These are phyloP conservation scores for Seira ritae DNA, from an alignment of 2,888 invertebrate genomes.

Conservation along the genomic window DNA sequence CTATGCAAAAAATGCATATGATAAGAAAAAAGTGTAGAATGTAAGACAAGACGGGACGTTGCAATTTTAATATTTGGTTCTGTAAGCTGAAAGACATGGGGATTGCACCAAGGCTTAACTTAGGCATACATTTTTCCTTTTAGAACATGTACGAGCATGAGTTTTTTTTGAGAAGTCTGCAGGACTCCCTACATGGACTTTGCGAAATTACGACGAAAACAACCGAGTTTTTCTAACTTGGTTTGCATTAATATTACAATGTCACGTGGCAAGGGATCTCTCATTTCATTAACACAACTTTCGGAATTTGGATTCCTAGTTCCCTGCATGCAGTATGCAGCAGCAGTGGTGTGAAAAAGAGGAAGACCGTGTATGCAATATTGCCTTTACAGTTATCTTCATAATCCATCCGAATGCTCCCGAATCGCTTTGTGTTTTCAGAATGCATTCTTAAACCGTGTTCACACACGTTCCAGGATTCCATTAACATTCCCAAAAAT, in stretches of 20 bases:
- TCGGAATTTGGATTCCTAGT: background rate
- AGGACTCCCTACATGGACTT: background rate
- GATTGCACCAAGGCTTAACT: background rate
- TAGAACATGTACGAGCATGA: background rate
- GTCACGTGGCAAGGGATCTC: background rate
- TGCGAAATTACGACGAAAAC: background rate
- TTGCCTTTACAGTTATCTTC: background rate
- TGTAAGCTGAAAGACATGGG: background rate
- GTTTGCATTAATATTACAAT: background rate
- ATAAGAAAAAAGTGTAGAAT: background rate
- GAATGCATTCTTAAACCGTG: constrained; percentile 3
- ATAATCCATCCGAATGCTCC: background rate
- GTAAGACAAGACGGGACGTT: background rate
- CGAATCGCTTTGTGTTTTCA: background rate
- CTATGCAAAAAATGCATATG: background rate
- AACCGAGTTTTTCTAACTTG: background rate
- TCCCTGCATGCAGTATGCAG: no score
- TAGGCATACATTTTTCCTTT: background rate
- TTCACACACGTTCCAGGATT: constrained; percentile 12
- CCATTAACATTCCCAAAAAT: constrained; percentile 6
- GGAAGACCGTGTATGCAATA: background rate
- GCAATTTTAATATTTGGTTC: background rate
- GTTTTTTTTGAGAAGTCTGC: background rate
- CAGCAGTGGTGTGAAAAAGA: background rate
- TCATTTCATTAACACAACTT: background rate